Evolutionary conservation across 2,888 invertebrate species (phyloP).

Genomic region (Pecten maximus): DNA sequence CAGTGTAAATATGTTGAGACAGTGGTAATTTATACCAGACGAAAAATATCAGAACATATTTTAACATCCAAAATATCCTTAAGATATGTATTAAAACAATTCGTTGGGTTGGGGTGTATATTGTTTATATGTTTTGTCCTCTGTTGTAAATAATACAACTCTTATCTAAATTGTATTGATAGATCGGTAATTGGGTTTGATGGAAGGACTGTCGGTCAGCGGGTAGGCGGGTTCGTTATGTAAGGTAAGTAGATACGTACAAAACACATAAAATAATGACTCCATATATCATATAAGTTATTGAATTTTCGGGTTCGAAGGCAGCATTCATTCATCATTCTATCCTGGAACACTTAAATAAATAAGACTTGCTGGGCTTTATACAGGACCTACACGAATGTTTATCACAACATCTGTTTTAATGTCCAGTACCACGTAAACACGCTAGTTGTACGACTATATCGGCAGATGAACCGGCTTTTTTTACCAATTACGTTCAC

Average conservation of each 20-base stretch:
- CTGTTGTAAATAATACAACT: no score
- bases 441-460: neutral
- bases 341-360: neutral
- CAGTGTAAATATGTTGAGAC: no score
- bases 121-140: no score
- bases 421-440: neutral
- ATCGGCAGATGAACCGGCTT: neutral
- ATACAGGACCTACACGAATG: neutral
- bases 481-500: neutral
- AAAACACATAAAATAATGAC: neutral
- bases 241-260: neutral
- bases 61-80: no score
- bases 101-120: no score
- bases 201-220: neutral
- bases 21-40: no score
- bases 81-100: no score
- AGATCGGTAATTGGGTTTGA: no score
- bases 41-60: no score
- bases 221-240: neutral
- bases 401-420: neutral
- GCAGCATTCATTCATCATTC: neutral
- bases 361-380: neutral
- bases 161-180: no score
- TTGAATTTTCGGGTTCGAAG: no score
- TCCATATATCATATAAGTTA: neutral